Conservation (phyloP, 92 coral and sea anemone species). For the Parazoanthus darwini region DNA sequence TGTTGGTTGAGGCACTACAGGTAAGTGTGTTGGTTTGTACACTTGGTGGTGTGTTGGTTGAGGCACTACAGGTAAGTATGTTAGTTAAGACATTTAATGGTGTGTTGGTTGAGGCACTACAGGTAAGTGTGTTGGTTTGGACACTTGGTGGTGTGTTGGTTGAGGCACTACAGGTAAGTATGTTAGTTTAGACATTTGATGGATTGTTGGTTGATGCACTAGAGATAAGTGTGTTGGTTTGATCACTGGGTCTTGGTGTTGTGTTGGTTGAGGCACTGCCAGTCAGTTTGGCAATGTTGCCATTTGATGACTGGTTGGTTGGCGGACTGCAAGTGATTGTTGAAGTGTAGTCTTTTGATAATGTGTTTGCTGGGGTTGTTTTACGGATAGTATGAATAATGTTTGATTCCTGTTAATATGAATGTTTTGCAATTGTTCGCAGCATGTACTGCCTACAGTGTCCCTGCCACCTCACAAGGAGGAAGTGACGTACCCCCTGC, state of each 20-base stretch:
- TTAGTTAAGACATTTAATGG: no score
- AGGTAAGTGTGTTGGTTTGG: not conserved
- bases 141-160: no score
- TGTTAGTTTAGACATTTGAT: no score
- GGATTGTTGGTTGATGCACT: not conserved
- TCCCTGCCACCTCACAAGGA: slow-evolving; percentile 88
- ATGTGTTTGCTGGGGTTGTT: not conserved
- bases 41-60: no score
- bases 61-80: no score
- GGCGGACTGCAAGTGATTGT: not conserved
- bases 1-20: slow-evolving; percentile 42
- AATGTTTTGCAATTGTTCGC: not conserved
- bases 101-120: not conserved
- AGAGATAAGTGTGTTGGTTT: no score
- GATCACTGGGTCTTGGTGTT: no score
- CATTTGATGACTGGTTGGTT: no score
- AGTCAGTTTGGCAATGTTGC: slow-evolving; percentile 1
- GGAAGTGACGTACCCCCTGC: slow-evolving; percentile 75
- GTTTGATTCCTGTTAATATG: not conserved
- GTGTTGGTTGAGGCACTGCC: slow-evolving; percentile 17
- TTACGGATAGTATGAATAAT: no score
- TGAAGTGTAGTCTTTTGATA: not conserved
- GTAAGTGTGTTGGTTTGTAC: not conserved
- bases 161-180: no score
- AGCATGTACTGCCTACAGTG: slow-evolving; percentile 94